Base-by-base conservation (phyloP, 1,140 invertebrate species). In the Helicoverpa zea region DNA sequence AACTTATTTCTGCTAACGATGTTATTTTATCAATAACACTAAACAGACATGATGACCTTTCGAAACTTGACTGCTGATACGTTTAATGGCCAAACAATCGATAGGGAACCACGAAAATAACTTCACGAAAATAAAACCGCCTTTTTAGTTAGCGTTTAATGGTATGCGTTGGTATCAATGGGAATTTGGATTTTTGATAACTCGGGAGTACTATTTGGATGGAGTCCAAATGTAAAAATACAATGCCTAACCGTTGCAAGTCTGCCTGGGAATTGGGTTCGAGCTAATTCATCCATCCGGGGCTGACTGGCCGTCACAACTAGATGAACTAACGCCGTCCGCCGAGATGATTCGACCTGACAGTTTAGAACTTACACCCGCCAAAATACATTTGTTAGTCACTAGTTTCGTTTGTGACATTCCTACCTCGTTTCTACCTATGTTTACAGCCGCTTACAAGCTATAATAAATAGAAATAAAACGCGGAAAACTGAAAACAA, bases 211-310 rank as follows among this genome's bases (percentile, higher is more conserved):
- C 87, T 91, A 91, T 90, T 93, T 93, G 91, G 91, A 93, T 81
- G 59, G 80, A 59, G 86, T 90, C 91, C 91, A 93, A 91, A 89
- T 92, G 88, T 88, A 90, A 91, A 93, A 93, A 93, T 93, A 92
- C 89, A 89, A 87, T 89, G 73, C 73, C 73, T 76, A 74, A 74
- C 84, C 87, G 86, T 63, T 86, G 88, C 86, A 87, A 84, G 87
- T 89, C 87, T 91, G 90, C 84, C 89, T 89, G 89, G 88, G 90
- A 85, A 77, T 66, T 74, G 74, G 82, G 76, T 16, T 63, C 70
- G 79, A 58, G 76, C 76, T 79, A 79, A 68, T 68, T 79, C 64
- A 23, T 70, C 54, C 76, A 70, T 68, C 63, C 76, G 76, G 76
- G 76, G 49, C 18, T 51, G 64, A 72, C 49, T 13, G 68, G 68